Evolutionary conservation across 2,888 invertebrate genomes (phyloP).

Genomic region (Piscicola geometra): DNA sequence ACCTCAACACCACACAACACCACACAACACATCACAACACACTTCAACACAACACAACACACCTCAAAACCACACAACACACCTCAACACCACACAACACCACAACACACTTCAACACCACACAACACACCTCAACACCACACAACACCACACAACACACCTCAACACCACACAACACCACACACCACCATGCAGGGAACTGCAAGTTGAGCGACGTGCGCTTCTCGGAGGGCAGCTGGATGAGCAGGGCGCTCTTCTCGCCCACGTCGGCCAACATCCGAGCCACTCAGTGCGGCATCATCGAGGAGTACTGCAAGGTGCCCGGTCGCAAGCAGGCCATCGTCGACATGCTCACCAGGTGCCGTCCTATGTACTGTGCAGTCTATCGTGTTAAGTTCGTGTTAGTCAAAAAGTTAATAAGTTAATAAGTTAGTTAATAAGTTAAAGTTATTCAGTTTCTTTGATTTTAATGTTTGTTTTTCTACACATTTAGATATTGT

Average conservation of each 20-base stretch:
- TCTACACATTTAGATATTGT: too few relatives aligned
- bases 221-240: conserved; percentile 72
- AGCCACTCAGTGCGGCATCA: conserved; percentile 80
- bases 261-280: conserved; percentile 81
- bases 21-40: too few relatives aligned
- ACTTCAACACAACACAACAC: too few relatives aligned
- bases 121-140: too few relatives aligned
- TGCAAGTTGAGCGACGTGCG: conserved; percentile 54
- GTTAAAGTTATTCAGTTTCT: neutral
- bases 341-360: conserved; percentile 79
- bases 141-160: neutral
- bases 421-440: neutral
- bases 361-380: conserved; percentile 49
- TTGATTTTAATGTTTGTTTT: too few relatives aligned
- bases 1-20: too few relatives aligned
- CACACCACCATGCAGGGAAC: conserved; percentile 14
- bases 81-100: too few relatives aligned
- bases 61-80: too few relatives aligned
- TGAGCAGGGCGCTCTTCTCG: conserved; percentile 86
- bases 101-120: too few relatives aligned
- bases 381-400: neutral
- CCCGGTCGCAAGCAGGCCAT: conserved; percentile 66
- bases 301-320: conserved; percentile 71
- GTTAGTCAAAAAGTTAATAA: neutral
- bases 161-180: neutral